Evolutionary conservation across 2,888 invertebrate genomes (phyloP), one percentile per base, ranked within the genome.

Genomic region (Tryphoninae sp.): DNA sequence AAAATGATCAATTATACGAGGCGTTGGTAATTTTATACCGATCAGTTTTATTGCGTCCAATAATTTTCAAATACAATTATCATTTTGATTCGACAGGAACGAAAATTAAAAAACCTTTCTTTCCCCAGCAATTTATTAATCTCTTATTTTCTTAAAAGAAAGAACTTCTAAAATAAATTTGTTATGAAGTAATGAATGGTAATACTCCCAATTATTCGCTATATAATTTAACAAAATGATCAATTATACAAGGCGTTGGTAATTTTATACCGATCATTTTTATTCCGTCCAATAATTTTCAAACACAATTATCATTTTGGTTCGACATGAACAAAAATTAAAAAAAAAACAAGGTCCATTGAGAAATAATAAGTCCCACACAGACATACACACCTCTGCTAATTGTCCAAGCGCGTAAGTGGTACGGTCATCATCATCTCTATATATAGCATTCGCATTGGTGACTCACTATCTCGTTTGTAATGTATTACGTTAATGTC

Each of bases 391-490:
- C 79, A 76, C 77, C 86, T 86, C 87, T 89, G 88, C 78, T 88
- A 88, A 89, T 89, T 89, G 81, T 82, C 78, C 81, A 61, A 69
- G 79, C 81, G 83, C 79, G 79, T 84, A 84, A 82, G 71, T 84
- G 82, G 80, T 83, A 85, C 75, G 76, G 78, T 86, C 83, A 85
- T 83, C 88, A 88, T 88, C 88, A 86, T 86, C 83, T 87, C 89
- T 91, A 91, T 91, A 90, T 90, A 91, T 91, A 91, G 90, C 86
- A 85, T 83, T 90, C 88, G 89, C 89, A 91, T 90, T 89, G 90
- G 87, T 91, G 91, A 91, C 87, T 91, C 91, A 91, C 87, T 81
- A 85, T 86, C 84, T 84, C 73, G 77, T 80, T 84, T 82, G 77
- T 84, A 86, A 83, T 84, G 80, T 84, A 83, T 85, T 75, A 83